Conservation (phyloP, 2,797 vertebrate species). For the Lemur catta region DNA sequence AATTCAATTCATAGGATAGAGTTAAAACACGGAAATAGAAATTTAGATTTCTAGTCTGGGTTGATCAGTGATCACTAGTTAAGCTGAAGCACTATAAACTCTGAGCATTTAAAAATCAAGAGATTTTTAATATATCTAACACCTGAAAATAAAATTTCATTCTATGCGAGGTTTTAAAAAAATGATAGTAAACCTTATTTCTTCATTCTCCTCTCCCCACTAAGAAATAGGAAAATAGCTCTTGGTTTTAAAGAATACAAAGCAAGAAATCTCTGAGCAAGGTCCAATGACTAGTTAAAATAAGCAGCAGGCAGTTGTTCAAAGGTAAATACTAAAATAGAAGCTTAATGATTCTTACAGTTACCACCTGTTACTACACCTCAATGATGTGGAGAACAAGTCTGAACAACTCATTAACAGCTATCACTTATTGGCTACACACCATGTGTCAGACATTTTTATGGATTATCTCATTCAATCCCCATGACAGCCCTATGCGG, state of each 20-base stretch:
- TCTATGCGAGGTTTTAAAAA: background rate
- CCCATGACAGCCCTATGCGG: background rate
- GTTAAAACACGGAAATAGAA: constrained; percentile 10
- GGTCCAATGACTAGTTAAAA: background rate
- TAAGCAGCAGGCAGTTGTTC: background rate
- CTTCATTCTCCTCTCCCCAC: background rate
- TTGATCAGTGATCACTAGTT: constrained; percentile 47
- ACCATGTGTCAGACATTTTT: constrained; percentile 19
- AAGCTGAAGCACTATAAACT: background rate
- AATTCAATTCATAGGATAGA: constrained; percentile 31
- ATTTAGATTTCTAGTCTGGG: background rate
- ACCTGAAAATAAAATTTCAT: background rate
- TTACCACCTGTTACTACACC: constrained; percentile 37
- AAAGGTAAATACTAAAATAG: constrained; percentile 43
- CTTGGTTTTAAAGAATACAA: background rate
- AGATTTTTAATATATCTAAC: background rate
- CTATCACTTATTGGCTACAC: background rate
- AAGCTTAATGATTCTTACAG: constrained; percentile 1
- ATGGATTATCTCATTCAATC: constrained; percentile 17
- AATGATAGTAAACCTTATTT: background rate
- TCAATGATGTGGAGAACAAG: background rate
- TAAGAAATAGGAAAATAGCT: constrained; percentile 1
- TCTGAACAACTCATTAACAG: constrained; percentile 42
- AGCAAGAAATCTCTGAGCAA: background rate
- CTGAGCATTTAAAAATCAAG: constrained; percentile 20